phyloP scores from a whole-genome alignment of 2,113 vertebrate species.

The Tyrannus savana region DNA sequence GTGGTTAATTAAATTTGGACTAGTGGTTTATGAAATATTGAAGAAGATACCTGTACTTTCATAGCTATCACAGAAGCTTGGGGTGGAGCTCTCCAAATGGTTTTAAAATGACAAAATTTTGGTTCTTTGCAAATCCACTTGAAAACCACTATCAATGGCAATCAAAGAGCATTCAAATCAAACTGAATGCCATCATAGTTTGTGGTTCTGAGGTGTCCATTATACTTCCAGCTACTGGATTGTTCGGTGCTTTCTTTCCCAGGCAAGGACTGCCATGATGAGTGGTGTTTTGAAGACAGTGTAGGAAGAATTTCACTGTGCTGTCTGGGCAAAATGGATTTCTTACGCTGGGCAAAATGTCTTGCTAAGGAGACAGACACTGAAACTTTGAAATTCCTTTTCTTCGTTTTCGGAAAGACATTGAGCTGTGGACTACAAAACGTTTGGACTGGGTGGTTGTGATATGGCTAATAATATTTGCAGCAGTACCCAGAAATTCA shows the following conservation, averaged over 20 bases:
- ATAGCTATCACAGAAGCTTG: neutral
- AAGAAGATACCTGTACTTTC: neutral
- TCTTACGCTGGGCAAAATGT: neutral
- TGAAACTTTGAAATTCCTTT: neutral
- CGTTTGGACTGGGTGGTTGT: neutral
- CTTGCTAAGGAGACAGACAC: neutral
- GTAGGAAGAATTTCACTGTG: neutral
- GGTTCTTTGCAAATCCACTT: neutral
- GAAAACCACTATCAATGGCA: conserved; percentile 15
- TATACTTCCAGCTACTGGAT: neutral
- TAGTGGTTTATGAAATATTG: neutral
- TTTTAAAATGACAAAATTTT: neutral
- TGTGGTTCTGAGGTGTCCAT: conserved; percentile 16
- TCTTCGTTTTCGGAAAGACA: neutral
- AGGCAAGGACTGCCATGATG: neutral
- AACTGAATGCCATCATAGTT: neutral
- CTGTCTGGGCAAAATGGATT: neutral
- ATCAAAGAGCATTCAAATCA: neutral
- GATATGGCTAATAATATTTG: neutral
- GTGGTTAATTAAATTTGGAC: neutral
- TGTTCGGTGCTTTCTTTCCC: neutral
- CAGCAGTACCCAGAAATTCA: neutral
- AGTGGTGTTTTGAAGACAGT: neutral
- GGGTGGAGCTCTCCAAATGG: neutral
- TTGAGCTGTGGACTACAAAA: neutral